Base-by-base conservation (phyloP, 2,888 invertebrate species). In the Agelastica alni region DNA sequence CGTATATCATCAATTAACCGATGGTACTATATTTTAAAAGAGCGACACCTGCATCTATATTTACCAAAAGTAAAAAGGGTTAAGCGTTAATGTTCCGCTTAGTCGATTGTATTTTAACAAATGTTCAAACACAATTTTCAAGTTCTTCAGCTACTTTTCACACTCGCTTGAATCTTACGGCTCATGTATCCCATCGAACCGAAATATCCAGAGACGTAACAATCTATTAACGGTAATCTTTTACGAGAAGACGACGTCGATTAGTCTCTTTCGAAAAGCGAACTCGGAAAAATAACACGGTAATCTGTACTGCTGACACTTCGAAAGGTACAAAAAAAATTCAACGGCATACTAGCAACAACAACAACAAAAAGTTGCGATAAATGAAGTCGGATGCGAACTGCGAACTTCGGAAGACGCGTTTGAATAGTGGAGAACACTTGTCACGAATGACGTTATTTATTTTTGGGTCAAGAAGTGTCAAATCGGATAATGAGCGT, bases 401-500 rank as follows among this genome's bases (percentile, higher is more conserved):
- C 37, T 20, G 37, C 20, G 20, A 39, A 39, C 37, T 18, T 39
- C n/a, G 10, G 18, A n/a, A 17, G 37, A 20, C 12, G n/a, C n/a
- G 37, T 39, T 39, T 39, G 37, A 39, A 39, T 37, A n/a, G 18
- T n/a, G n/a, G 6, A 17, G 20, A 39, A 39, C 37, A 39, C 18
- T 39, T 12, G 18, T 20, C 20, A 26, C 7, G 26, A 9, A 26
- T 26, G 26, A 3, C 3, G 9, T 26, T 26, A 26, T 26, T 26
- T 26, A 26, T 26, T 26, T 26, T 9, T 26, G 9, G 26, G 26
- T 26, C 26, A 26, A 9, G 26, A 9, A 9, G 9, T 26, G 26
- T 26, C 26, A 26, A 26, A 26, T 26, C 26, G 26, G 26, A 9
- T 26, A 26, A 26, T 26, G 26, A 26, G 7, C 9, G 26, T 26